These are phyloP conservation scores for Drosophila subsilvestris DNA, from an alignment of 2,888 invertebrate genomes.

Conservation along the genomic window DNA sequence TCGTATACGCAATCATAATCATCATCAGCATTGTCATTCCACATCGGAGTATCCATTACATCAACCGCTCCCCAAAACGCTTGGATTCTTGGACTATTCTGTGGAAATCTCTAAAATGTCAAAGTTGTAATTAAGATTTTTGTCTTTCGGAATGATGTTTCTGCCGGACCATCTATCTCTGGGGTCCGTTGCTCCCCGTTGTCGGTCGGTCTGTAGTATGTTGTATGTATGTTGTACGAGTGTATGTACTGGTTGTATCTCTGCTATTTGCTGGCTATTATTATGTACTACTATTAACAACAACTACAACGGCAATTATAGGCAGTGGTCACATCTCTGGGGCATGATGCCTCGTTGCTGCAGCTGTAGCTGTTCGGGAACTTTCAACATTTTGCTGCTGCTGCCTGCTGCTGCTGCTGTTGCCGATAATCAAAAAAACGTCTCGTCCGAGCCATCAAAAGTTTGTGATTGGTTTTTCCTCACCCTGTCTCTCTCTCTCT, in stretches of 20 bases:
- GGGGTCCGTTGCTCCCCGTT: background rate
- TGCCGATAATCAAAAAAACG: conserved; percentile 52
- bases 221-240: background rate
- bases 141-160: conserved; percentile 19
- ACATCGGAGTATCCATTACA: background rate
- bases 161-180: conserved; percentile 15
- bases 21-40: conserved; percentile 15
- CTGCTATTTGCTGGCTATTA: conserved; percentile 40
- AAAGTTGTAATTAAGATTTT: conserved; percentile 44
- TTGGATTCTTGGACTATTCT: conserved; percentile 12
- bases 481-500: conserved; percentile 7
- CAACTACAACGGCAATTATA: conserved; percentile 48
- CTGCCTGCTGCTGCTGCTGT: background rate
- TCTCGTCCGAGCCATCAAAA: conserved; percentile 65
- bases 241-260: background rate
- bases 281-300: conserved; percentile 57
- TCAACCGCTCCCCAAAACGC: conserved; percentile 6
- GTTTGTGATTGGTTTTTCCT: conserved; percentile 68
- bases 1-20: background rate
- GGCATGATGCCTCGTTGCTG: conserved; percentile 3
- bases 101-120: conserved; percentile 32
- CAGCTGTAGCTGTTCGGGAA: conserved; percentile 16
- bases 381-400: conserved; percentile 32
- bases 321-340: conserved; percentile 29
- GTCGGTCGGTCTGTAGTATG: conserved; percentile 5